A percentile compares a stretch with the other conserved stretches of the same genome.
Conservation (phyloP, 1,140 invertebrate species). For the Hyles euphorbiae region DNA sequence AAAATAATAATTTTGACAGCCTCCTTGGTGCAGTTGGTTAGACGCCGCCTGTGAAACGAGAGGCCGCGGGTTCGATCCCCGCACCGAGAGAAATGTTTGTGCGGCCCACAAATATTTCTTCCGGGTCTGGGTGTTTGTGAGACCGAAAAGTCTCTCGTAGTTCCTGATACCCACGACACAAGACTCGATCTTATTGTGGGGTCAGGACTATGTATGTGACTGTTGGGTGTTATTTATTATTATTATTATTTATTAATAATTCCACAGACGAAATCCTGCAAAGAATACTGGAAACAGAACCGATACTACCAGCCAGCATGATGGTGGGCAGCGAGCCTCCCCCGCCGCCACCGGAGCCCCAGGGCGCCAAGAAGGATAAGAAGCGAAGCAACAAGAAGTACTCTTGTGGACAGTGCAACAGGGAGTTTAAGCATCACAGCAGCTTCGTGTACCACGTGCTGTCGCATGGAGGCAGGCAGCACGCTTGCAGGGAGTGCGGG, state of each 20-base stretch:
- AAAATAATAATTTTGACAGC: too few relatives aligned
- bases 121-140: too few relatives aligned
- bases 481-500: conserved; percentile 88
- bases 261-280: conserved; percentile 56
- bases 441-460: conserved; percentile 89
- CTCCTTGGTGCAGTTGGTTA: too few relatives aligned
- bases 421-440: conserved; percentile 88
- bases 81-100: too few relatives aligned
- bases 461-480: conserved; percentile 85
- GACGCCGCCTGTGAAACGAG: too few relatives aligned
- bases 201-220: too few relatives aligned
- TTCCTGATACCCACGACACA: too few relatives aligned
- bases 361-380: conserved; percentile 9
- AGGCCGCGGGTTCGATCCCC: too few relatives aligned
- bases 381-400: conserved; percentile 31
- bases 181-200: too few relatives aligned
- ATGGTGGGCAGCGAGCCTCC: conserved; percentile 24
- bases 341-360: not conserved
- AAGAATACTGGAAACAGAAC: conserved; percentile 53
- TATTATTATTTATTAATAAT: not conserved
- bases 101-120: too few relatives aligned
- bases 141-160: too few relatives aligned
- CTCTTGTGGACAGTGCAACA: conserved; percentile 77
- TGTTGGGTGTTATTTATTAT: too few relatives aligned
- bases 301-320: conserved; percentile 50